phyloP scores from a whole-genome alignment of 2,888 invertebrate species.

The Athalia circularis region DNA sequence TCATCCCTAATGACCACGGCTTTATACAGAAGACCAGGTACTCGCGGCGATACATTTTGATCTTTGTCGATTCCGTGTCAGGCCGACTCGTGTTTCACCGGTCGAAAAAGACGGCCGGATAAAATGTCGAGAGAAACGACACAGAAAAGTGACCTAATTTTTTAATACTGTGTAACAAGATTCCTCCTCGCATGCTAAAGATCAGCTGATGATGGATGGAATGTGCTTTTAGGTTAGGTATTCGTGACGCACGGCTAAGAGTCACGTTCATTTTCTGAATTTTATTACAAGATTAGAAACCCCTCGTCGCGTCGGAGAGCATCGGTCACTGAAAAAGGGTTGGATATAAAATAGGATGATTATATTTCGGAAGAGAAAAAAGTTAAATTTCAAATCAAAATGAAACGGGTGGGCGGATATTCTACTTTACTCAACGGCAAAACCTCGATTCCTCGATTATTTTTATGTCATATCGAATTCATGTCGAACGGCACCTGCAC shows the following conservation, averaged over 20 bases:
- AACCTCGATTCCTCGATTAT: too few relatives aligned
- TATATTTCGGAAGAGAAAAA: too few relatives aligned
- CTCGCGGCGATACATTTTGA: too few relatives aligned
- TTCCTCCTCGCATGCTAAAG: background rate
- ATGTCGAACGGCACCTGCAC: slow-evolving; percentile 4
- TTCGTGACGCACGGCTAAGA: too few relatives aligned
- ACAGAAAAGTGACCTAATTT: background rate
- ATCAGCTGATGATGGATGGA: slow-evolving; percentile 15
- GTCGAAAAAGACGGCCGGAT: too few relatives aligned
- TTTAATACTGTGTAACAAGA: too few relatives aligned
- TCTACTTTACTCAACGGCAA: background rate
- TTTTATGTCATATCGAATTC: background rate
- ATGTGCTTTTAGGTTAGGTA: slow-evolving; percentile 28
- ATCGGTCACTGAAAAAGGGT: slow-evolving; percentile 24
- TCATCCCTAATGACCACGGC: too few relatives aligned
- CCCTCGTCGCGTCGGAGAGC: background rate
- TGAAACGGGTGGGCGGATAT: too few relatives aligned
- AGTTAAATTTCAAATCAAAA: too few relatives aligned
- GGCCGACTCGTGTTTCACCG: background rate
- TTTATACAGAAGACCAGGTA: too few relatives aligned
- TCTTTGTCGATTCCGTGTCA: background rate
- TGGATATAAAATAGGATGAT: too few relatives aligned
- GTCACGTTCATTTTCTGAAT: background rate
- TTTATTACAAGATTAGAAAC: slow-evolving; percentile 24
- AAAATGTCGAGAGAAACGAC: background rate